Evolutionary conservation across 2,113 vertebrate species (phyloP).

Genomic region (Sula dactylatra): DNA sequence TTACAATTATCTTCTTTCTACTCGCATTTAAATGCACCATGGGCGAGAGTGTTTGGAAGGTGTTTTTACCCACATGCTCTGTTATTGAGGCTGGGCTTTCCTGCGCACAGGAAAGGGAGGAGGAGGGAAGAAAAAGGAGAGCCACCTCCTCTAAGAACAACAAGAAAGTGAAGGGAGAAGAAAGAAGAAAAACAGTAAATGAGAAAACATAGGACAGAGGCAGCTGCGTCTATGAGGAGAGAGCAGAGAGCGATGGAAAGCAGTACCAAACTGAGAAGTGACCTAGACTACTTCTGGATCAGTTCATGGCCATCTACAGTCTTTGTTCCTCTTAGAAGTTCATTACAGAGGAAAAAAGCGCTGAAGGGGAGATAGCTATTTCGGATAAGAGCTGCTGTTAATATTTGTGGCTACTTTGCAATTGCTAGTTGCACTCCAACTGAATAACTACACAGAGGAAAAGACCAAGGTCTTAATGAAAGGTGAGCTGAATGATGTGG

Average conservation of each 20-base stretch:
- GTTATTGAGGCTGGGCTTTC: neutral
- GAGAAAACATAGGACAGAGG: neutral
- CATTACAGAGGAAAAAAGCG: neutral
- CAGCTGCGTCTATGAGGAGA: neutral
- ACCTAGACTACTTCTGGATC: neutral
- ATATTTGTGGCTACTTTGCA: neutral
- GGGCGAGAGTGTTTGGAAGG: neutral
- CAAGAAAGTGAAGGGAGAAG: neutral
- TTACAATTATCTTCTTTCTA: neutral
- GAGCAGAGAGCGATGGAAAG: neutral
- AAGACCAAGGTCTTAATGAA: neutral
- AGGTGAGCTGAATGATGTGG: neutral
- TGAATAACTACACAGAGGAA: neutral
- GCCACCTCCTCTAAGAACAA: neutral
- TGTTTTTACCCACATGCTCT: neutral
- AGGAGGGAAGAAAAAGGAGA: neutral
- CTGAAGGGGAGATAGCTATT: neutral
- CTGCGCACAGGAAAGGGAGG: neutral
- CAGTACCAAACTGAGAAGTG: neutral
- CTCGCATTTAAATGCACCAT: fast-evolving
- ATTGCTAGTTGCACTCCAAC: neutral
- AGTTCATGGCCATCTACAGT: neutral
- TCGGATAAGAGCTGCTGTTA: neutral
- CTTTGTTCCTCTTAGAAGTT: neutral
- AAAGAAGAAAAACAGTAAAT: neutral